Percentiles rank a stretch among this genome's conserved stretches.
Conservation (phyloP, 2,888 invertebrate genomes). For the Spisula subtruncata region DNA sequence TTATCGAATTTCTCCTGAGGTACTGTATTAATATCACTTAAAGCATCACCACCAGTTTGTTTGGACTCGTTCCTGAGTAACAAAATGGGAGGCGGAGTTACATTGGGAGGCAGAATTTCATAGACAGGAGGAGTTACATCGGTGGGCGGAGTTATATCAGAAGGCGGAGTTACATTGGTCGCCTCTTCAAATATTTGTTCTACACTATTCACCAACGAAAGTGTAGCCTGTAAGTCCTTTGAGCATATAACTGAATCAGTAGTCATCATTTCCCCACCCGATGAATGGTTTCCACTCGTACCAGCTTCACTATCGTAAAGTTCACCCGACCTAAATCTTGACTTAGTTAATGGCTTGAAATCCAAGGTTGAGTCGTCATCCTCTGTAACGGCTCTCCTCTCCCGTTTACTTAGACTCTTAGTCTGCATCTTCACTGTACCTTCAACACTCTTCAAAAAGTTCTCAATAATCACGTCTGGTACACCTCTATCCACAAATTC, state of each 20-base stretch:
- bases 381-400: constrained; percentile 14
- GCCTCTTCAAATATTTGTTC: neutral
- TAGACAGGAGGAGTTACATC: too few species aligned
- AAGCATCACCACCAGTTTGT: neutral
- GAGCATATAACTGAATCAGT: constrained; percentile 7
- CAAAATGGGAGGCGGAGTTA: neutral
- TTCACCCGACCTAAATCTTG: constrained; percentile 1
- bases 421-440: constrained; percentile 2
- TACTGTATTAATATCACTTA: neutral
- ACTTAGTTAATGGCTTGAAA: constrained; percentile 36
- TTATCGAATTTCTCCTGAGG: constrained; percentile 16
- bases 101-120: too few species aligned
- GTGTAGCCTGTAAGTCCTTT: neutral
- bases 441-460: constrained; percentile 66
- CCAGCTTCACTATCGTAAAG: neutral
- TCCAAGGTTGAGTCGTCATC: constrained; percentile 55
- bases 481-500: constrained; percentile 55
- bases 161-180: neutral
- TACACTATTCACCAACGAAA: neutral
- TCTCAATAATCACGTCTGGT: constrained; percentile 57
- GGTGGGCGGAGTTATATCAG: too few species aligned
- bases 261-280: neutral
- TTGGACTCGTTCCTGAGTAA: neutral
- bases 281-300: neutral
- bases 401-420: neutral